Evolutionary conservation across 2,113 vertebrate species (phyloP).

Genomic region (Sminthopsis crassicaudata): DNA sequence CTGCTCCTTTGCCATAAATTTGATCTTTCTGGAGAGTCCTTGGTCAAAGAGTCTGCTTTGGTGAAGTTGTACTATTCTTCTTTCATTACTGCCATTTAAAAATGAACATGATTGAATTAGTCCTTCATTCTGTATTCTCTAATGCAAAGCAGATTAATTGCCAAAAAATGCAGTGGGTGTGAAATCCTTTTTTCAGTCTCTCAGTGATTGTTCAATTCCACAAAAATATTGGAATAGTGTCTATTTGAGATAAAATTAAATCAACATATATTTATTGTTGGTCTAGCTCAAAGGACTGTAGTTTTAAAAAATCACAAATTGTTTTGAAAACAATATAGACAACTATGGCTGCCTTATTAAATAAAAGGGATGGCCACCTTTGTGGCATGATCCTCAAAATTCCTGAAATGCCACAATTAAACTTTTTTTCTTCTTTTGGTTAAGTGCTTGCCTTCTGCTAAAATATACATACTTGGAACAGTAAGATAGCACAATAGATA

Average conservation of each 20-base stretch:
- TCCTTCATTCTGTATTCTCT: not conserved
- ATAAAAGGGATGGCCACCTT: not conserved
- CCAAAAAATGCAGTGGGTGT: not conserved
- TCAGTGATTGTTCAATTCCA: not conserved
- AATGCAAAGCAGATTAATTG: not conserved
- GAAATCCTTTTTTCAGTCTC: not conserved
- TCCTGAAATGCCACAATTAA: not conserved
- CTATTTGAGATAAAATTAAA: not conserved
- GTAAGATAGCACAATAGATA: too few species aligned
- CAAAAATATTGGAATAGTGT: not conserved
- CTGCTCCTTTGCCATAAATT: conserved; percentile 13
- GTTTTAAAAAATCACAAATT: not conserved
- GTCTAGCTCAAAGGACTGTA: not conserved
- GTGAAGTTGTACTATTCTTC: not conserved
- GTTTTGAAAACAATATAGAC: not conserved
- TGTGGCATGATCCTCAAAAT: not conserved
- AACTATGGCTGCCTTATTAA: not conserved
- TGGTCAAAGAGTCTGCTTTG: not conserved
- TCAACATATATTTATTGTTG: conserved; percentile 20
- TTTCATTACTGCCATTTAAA: conserved; percentile 6
- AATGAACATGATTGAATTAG: not conserved
- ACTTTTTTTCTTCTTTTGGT: not conserved
- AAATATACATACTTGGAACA: not conserved
- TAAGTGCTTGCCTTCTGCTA: not conserved
- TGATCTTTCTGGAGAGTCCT: not conserved